Conservation (phyloP, 2,113 vertebrate species). For the Elanoides forficatus region DNA sequence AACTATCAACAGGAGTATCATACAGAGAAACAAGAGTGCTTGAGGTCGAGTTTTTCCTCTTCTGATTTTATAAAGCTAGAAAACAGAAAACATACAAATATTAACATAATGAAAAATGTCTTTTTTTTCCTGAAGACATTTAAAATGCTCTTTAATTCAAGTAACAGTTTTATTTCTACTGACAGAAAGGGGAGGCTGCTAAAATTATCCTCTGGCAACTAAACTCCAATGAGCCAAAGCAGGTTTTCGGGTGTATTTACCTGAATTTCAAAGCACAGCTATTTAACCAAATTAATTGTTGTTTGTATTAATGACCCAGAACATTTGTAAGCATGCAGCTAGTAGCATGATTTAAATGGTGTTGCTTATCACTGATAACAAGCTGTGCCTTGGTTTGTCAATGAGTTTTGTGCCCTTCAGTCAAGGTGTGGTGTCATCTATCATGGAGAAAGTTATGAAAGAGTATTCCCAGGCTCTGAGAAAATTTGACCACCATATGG, state of each 20-base stretch:
- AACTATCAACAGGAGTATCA: constrained; percentile 96
- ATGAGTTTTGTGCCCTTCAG: neutral
- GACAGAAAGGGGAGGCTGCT: neutral
- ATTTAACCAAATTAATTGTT: neutral
- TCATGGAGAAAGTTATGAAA: neutral
- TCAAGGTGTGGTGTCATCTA: neutral
- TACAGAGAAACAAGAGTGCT: constrained; percentile 95
- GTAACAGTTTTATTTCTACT: neutral
- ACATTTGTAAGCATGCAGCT: neutral
- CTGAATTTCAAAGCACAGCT: neutral
- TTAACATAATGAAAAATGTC: neutral
- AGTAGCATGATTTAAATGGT: neutral
- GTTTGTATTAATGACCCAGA: neutral
- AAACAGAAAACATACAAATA: neutral
- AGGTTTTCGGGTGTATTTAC: neutral
- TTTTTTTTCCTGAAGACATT: neutral
- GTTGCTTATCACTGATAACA: neutral
- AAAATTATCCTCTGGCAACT: neutral
- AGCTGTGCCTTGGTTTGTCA: neutral
- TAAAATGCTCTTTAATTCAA: neutral
- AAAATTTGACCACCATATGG: neutral
- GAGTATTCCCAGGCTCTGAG: neutral
- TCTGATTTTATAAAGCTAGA: constrained; percentile 94
- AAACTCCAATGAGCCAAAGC: neutral
- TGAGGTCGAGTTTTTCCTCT: constrained; percentile 90